Evolutionary conservation across 1,140 invertebrate genomes (phyloP).

Genomic region (Vollenhovia emeryi): DNA sequence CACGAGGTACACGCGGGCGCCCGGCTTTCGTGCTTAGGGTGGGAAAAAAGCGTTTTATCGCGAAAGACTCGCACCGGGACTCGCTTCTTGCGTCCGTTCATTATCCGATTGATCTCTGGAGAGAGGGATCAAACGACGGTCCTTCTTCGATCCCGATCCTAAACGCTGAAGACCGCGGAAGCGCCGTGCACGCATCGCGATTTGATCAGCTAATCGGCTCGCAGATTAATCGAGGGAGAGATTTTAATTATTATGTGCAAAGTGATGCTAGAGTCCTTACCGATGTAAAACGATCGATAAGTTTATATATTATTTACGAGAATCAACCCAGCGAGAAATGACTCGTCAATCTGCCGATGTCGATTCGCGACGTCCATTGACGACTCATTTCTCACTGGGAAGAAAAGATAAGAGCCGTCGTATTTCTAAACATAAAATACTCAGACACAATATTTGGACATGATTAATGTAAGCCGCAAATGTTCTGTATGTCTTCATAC

Average conservation of each 20-base stretch:
- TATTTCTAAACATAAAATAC: neutral
- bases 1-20: neutral
- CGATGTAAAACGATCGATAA: neutral
- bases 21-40: neutral
- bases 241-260: neutral
- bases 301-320: neutral
- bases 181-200: neutral
- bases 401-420: neutral
- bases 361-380: no score
- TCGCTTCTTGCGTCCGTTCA: constrained; percentile 28
- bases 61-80: neutral
- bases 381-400: no score
- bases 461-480: neutral
- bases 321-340: no score
- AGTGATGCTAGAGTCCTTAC: neutral
- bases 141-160: neutral
- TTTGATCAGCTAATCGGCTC: neutral
- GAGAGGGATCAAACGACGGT: neutral
- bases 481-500: neutral
- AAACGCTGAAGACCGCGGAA: no score
- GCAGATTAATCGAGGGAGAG: neutral
- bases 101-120: constrained; percentile 18
- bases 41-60: constrained; percentile 15
- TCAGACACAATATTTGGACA: neutral
- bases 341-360: no score